Evolutionary conservation across 2,113 vertebrate species (phyloP).

Genomic region (Peromyscus californicus): DNA sequence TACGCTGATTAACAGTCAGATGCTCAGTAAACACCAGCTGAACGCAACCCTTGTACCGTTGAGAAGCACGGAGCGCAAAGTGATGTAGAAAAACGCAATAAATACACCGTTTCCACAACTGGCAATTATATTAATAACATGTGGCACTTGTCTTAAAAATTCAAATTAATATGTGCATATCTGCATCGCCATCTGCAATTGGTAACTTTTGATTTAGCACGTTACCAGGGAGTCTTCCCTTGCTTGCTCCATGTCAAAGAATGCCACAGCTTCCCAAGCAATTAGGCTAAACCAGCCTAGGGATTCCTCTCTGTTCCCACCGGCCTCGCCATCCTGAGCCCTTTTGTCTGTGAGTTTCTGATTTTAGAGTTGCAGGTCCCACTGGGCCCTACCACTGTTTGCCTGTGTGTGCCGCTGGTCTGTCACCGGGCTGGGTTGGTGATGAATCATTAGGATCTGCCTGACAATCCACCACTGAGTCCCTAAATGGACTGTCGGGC

Average conservation of each 20-base stretch:
- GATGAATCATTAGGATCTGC: slow-evolving; percentile 19
- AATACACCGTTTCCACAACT: not conserved
- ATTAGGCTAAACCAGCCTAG: slow-evolving; percentile 4
- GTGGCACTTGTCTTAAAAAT: slow-evolving; percentile 11
- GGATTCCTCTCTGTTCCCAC: not conserved
- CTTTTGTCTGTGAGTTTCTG: slow-evolving; percentile 51
- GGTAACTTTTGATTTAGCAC: not conserved
- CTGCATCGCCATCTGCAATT: accelerated
- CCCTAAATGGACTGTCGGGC: not conserved
- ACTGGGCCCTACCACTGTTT: not conserved
- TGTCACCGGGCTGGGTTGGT: not conserved
- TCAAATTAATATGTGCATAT: not conserved
- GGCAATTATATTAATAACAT: slow-evolving; percentile 60
- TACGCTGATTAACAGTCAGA: slow-evolving; percentile 75
- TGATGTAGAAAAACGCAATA: not conserved
- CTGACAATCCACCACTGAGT: not conserved
- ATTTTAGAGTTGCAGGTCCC: not conserved
- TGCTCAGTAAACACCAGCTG: slow-evolving; percentile 76
- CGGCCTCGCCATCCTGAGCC: not conserved
- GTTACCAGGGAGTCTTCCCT: not conserved
- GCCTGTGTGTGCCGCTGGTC: not conserved
- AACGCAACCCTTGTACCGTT: slow-evolving; percentile 18
- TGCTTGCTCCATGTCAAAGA: not conserved
- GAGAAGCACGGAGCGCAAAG: not conserved
- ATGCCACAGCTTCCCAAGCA: not conserved